A percentile compares a stretch with the other conserved stretches of the same genome.
phyloP scores from a whole-genome alignment of 2,888 invertebrate genomes.

The Elegia similella region DNA sequence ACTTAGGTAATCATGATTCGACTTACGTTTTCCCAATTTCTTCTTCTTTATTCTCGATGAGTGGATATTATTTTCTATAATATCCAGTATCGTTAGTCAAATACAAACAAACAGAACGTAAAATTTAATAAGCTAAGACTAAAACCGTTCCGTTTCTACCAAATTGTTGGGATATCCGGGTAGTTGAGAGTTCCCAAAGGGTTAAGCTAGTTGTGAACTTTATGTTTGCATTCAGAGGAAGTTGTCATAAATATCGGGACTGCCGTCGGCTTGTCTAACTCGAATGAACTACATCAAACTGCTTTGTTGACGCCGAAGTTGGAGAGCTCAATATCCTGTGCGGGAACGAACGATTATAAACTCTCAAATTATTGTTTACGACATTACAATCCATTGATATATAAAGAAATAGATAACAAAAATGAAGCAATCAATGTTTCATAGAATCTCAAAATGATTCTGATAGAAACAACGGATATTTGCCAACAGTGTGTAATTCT shows the following conservation, averaged over 20 bases:
- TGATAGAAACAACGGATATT: too few relatives aligned
- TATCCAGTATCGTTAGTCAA: too few relatives aligned
- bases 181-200: constrained; percentile 60
- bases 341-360: constrained; percentile 49
- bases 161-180: constrained; percentile 65
- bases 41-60: too few relatives aligned
- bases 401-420: background rate
- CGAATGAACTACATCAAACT: constrained; percentile 64
- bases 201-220: constrained; percentile 68
- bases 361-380: constrained; percentile 46
- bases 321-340: constrained; percentile 59
- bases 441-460: too few relatives aligned
- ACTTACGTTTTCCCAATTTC: too few relatives aligned
- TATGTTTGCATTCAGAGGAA: constrained; percentile 65
- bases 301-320: constrained; percentile 66
- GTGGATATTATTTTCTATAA: too few relatives aligned
- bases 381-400: constrained; percentile 27
- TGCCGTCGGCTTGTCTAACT: constrained; percentile 58
- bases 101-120: background rate
- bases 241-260: constrained; percentile 69
- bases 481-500: too few relatives aligned
- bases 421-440: too few relatives aligned
- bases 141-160: constrained; percentile 51
- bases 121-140: constrained; percentile 25
- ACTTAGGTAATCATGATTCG: too few relatives aligned